Evolutionary conservation across 2,888 invertebrate genomes (phyloP).

Genomic region (Brassicogethes aeneus): DNA sequence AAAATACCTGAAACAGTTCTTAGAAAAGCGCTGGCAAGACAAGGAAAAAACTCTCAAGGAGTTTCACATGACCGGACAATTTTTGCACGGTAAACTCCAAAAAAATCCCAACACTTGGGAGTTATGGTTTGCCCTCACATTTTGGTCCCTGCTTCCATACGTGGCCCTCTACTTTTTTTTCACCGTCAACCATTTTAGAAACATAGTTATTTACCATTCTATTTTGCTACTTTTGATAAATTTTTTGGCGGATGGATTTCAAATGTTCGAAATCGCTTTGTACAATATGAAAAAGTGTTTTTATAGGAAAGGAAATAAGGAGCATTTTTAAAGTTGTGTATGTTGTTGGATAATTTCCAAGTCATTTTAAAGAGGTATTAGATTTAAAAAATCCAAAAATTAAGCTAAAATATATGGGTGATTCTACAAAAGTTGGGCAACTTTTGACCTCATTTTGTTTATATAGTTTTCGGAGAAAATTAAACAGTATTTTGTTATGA

Average conservation of each 20-base stretch:
- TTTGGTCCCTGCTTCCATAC: conserved; percentile 55
- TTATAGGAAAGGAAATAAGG: background rate
- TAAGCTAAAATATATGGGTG: too few relatives aligned
- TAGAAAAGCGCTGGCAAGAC: conserved; percentile 55
- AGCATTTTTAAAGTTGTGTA: too few relatives aligned
- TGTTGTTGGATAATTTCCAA: too few relatives aligned
- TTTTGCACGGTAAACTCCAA: conserved; percentile 31
- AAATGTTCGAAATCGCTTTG: conserved; percentile 45
- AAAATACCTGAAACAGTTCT: conserved; percentile 50
- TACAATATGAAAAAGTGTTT: conserved; percentile 16
- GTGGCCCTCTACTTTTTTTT: conserved; percentile 42
- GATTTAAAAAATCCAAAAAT: too few relatives aligned
- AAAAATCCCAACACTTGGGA: conserved; percentile 35
- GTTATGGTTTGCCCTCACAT: conserved; percentile 48
- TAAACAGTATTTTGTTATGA: too few relatives aligned
- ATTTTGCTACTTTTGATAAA: conserved; percentile 48
- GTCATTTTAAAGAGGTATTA: too few relatives aligned
- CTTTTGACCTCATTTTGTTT: too few relatives aligned
- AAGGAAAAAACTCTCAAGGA: conserved; percentile 54
- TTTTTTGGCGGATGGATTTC: conserved; percentile 50
- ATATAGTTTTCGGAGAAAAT: too few relatives aligned
- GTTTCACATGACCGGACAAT: conserved; percentile 50
- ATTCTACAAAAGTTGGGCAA: too few relatives aligned
- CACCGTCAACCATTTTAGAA: conserved; percentile 42
- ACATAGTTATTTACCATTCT: conserved; percentile 48